Evolutionary conservation across 1,140 invertebrate species (phyloP).

Genomic region (Lanistes nyassanus): DNA sequence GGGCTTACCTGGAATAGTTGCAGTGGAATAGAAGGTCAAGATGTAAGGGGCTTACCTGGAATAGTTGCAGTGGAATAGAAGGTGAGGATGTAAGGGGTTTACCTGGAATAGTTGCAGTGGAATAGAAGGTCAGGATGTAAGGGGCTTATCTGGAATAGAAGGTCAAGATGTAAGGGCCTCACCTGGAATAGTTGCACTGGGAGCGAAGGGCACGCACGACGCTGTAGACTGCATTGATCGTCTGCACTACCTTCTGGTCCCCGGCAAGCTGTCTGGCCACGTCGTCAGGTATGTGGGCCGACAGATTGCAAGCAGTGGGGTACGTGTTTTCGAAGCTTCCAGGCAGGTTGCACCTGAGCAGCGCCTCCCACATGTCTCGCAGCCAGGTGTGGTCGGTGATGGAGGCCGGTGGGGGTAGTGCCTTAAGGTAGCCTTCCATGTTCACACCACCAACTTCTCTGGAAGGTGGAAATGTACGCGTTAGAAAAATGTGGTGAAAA

Average conservation of each 20-base stretch:
- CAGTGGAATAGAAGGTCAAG: background rate
- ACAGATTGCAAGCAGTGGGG: constrained; percentile 4
- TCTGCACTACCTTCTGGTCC: constrained; percentile 44
- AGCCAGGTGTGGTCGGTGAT: constrained; percentile 38
- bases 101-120: too few species aligned
- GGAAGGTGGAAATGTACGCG: background rate
- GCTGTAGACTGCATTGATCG: constrained; percentile 40
- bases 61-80: constrained; percentile 10
- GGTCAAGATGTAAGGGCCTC: background rate
- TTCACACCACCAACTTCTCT: constrained; percentile 15
- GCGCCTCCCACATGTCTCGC: constrained; percentile 39
- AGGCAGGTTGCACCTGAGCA: constrained; percentile 36
- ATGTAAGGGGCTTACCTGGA: background rate
- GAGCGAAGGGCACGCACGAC: constrained; percentile 12
- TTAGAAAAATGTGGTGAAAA: too few species aligned
- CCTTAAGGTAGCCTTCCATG: constrained; percentile 32
- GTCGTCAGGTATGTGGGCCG: background rate
- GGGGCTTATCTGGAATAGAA: too few species aligned
- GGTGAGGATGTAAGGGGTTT: too few species aligned
- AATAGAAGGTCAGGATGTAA: too few species aligned
- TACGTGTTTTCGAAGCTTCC: constrained; percentile 39
- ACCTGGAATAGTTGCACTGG: constrained; percentile 5
- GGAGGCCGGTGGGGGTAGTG: constrained; percentile 5
- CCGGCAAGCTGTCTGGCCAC: constrained; percentile 10
- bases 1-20: too few species aligned